Percentiles rank a stretch among this genome's conserved stretches.
These are phyloP conservation scores for Pygoscelis antarcticus DNA, from an alignment of 2,113 vertebrate species.

Conservation along the genomic window DNA sequence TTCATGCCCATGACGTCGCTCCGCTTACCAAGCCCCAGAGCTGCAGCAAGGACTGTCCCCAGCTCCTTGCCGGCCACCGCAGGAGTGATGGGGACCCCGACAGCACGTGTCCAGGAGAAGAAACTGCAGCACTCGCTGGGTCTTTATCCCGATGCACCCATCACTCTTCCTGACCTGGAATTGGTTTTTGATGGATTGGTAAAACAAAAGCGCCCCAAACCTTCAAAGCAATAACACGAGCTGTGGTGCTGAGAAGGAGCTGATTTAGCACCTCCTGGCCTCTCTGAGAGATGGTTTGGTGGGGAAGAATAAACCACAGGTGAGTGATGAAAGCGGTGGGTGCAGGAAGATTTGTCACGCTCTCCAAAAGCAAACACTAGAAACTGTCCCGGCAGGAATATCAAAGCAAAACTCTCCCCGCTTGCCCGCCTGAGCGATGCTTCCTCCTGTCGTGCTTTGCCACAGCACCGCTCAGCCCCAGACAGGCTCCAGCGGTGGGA, in stretches of 20 bases:
- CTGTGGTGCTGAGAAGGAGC: neutral
- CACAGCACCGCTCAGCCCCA: neutral
- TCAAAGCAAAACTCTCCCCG: neutral
- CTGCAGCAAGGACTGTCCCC: neutral
- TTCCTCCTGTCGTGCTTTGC: accelerated
- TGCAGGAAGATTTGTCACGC: neutral
- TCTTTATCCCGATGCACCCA: accelerated
- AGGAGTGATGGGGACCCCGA: neutral
- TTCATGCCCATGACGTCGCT: accelerated
- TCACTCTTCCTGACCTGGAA: neutral
- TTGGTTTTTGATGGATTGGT: neutral
- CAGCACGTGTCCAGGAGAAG: neutral
- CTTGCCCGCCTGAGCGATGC: neutral
- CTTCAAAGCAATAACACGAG: neutral
- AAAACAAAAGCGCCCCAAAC: neutral
- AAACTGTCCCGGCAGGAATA: neutral
- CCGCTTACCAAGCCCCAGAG: neutral
- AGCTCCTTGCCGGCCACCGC: accelerated
- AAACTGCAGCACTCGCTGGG: accelerated
- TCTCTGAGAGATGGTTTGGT: neutral
- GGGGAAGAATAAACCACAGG: neutral
- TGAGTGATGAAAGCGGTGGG: neutral
- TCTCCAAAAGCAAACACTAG: neutral
- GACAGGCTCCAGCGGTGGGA: neutral
- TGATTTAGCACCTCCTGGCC: neutral